phyloP scores from a whole-genome alignment of 2,797 vertebrate genomes.

The Pampus argenteus region DNA sequence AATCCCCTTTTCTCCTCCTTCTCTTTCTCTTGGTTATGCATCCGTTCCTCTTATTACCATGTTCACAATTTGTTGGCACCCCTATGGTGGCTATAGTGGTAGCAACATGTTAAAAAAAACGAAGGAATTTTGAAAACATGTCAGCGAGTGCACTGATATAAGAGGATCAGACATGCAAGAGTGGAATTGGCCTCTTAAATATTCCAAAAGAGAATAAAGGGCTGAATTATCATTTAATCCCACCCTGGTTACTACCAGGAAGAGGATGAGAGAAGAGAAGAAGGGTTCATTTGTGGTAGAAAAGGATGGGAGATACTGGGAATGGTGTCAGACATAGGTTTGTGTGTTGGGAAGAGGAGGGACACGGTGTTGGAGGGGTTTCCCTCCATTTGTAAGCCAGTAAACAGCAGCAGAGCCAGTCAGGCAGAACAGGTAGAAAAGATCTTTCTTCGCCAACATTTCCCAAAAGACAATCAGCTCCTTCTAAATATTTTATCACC shows the following conservation, averaged over 20 bases:
- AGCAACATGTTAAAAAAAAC: conserved; percentile 58
- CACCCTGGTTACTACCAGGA: conserved; percentile 64
- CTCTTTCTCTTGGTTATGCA: conserved; percentile 50
- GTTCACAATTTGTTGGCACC: conserved; percentile 69
- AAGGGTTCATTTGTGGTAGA: conserved; percentile 60
- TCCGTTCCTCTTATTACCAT: conserved; percentile 63
- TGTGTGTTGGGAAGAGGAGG: conserved; percentile 39
- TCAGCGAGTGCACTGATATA: conserved; percentile 72
- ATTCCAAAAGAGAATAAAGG: conserved; percentile 78
- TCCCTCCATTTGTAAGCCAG: conserved; percentile 32
- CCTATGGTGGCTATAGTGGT: conserved; percentile 54
- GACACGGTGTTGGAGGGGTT: conserved; percentile 25
- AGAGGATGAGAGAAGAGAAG: conserved; percentile 50
- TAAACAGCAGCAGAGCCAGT: conserved; percentile 43
- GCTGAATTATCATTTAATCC: conserved; percentile 82
- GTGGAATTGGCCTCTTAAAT: conserved; percentile 76
- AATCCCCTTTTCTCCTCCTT: conserved; percentile 27
- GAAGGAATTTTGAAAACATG: conserved; percentile 73
- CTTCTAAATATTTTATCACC: conserved; percentile 49
- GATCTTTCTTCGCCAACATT: conserved; percentile 22
- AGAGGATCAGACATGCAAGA: conserved; percentile 85
- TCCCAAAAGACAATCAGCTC: conserved; percentile 10
- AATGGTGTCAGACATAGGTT: conserved; percentile 63
- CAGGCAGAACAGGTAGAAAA: conserved; percentile 40
- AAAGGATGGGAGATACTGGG: conserved; percentile 54